A percentile compares a stretch with the other conserved stretches of the same genome.
Conservation (phyloP, 2,888 invertebrate species). For the Homarus gammarus region DNA sequence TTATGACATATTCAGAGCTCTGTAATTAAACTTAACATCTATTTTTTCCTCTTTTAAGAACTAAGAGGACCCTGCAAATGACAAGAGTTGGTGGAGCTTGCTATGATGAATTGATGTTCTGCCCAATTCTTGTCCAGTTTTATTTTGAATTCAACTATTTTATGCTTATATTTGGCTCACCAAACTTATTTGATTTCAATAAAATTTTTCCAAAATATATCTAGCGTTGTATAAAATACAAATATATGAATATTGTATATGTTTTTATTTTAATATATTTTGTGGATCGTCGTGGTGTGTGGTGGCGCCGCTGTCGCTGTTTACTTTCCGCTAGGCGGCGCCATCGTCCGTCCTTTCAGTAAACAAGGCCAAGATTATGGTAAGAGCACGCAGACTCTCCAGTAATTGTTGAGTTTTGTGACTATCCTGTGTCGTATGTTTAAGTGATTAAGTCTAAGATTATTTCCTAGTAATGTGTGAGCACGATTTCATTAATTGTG, state of each 20-base stretch:
- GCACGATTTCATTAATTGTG: not conserved
- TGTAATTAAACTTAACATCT: too few species aligned
- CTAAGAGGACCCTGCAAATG: too few species aligned
- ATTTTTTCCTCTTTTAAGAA: too few species aligned
- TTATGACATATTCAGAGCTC: too few species aligned
- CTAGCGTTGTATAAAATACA: not conserved
- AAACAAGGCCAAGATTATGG: slow-evolving; percentile 16
- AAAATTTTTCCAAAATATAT: not conserved
- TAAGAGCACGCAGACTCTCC: not conserved
- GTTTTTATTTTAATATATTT: not conserved
- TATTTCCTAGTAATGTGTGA: not conserved
- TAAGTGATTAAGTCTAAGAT: too few species aligned
- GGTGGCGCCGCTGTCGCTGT: slow-evolving; percentile 1
- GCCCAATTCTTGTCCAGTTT: too few species aligned
- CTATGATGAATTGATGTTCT: too few species aligned
- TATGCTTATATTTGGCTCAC: too few species aligned
- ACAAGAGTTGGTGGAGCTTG: too few species aligned
- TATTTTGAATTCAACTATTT: too few species aligned
- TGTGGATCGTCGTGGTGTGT: slow-evolving; percentile 2
- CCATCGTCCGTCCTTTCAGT: not conserved
- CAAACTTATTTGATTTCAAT: too few species aligned
- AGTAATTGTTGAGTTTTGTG: not conserved
- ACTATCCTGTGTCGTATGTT: not conserved
- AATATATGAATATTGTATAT: not conserved
- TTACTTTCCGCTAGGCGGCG: slow-evolving; percentile 20